Conservation (phyloP, 2,797 vertebrate genomes). For the Gambelia wislizenii region DNA sequence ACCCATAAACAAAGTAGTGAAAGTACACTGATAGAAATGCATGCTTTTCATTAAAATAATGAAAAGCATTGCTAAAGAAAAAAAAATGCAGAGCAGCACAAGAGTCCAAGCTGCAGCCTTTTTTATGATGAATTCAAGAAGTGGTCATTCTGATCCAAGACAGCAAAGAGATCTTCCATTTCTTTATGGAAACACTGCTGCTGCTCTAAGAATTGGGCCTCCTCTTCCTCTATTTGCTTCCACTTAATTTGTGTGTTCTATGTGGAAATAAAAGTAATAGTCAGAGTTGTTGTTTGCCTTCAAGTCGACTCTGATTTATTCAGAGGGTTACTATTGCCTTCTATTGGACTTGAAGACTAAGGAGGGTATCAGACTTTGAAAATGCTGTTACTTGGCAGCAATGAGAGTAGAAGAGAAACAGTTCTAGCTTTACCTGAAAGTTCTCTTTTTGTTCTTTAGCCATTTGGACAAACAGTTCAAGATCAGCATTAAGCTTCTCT, state of each 20-base stretch:
- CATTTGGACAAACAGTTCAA: conserved; percentile 73
- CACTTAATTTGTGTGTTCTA: conserved; percentile 72
- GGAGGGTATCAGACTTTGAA: not conserved
- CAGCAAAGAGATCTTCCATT: conserved; percentile 51
- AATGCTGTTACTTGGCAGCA: not conserved
- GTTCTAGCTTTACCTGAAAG: conserved; percentile 73
- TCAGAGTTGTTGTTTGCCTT: not conserved
- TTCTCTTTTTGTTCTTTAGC: conserved; percentile 71
- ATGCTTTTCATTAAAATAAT: too few species aligned
- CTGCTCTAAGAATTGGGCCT: conserved; percentile 66
- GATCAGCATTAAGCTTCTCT: conserved; percentile 71
- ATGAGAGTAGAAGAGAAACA: not conserved
- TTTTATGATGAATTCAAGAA: conserved; percentile 70
- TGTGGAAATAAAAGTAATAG: not conserved
- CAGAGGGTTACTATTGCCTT: too few species aligned
- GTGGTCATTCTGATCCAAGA: conserved; percentile 59
- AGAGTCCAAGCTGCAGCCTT: not conserved
- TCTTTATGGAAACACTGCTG: conserved; percentile 60
- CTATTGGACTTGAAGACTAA: not conserved
- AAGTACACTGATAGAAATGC: not conserved
- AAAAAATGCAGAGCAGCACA: not conserved
- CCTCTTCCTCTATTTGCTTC: conserved; percentile 64
- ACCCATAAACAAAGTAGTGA: not conserved
- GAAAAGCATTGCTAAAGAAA: not conserved
- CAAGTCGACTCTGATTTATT: too few species aligned